Percentiles rank a stretch among this genome's conserved stretches.
These are phyloP conservation scores for Serrognathus titanus DNA, from an alignment of 2,888 invertebrate genomes.

Conservation along the genomic window DNA sequence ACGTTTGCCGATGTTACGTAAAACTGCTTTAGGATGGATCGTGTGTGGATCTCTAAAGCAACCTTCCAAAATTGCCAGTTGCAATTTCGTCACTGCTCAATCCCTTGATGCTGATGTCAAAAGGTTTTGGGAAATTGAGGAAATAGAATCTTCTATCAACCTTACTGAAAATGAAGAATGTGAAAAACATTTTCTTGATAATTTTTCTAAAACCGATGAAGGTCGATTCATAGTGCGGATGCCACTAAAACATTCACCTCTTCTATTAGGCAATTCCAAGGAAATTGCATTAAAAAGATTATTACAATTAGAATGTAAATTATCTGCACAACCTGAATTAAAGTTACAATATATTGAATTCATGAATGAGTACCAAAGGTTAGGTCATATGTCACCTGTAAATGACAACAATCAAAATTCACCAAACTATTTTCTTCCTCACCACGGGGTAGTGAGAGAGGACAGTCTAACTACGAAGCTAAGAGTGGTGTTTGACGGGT, in stretches of 20 bases:
- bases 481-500: too few relatives aligned
- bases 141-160: too few relatives aligned
- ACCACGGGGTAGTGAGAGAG: neutral
- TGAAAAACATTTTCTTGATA: neutral
- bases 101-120: too few relatives aligned
- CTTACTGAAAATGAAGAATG: neutral
- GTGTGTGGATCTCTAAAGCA: neutral
- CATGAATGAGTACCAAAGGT: neutral
- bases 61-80: too few relatives aligned
- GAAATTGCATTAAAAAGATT: neutral
- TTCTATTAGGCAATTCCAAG: neutral
- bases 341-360: neutral
- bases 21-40: slow-evolving; percentile 2
- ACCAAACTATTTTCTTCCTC: neutral
- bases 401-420: neutral
- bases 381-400: neutral
- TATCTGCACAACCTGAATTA: neutral
- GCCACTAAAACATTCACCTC: neutral
- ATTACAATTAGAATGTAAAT: neutral
- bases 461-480: neutral
- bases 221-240: neutral
- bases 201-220: neutral
- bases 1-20: neutral
- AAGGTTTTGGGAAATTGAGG: neutral
- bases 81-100: too few relatives aligned